Conservation (phyloP, 2,888 invertebrate genomes). For the Dolichopus griseipennis region DNA sequence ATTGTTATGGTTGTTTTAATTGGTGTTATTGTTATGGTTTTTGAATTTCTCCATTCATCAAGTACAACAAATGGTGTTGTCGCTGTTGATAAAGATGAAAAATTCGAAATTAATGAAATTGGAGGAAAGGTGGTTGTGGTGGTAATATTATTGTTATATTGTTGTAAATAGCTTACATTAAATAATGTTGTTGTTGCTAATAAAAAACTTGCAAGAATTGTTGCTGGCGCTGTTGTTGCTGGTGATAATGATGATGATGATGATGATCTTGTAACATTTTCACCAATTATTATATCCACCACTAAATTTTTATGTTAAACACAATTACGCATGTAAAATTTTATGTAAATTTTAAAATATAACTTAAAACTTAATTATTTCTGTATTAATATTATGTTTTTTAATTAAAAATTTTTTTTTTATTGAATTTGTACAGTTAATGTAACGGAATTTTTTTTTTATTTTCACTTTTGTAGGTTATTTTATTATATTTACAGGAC, state of each 20-base stretch:
- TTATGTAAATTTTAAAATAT: too few species aligned
- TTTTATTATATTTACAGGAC: too few species aligned
- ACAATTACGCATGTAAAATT: too few species aligned
- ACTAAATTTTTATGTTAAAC: neutral
- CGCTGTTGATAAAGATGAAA: slow-evolving; percentile 10
- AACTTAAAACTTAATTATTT: too few species aligned
- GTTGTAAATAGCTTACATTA: slow-evolving; percentile 18
- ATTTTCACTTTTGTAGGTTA: too few species aligned
- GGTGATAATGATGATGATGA: neutral
- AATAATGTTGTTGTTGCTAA: slow-evolving; percentile 23
- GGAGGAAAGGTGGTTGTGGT: slow-evolving; percentile 15
- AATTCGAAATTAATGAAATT: neutral
- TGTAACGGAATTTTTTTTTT: too few species aligned
- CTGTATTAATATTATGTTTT: neutral
- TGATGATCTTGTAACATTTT: slow-evolving; percentile 4
- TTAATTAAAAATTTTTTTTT: neutral
- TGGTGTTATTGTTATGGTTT: neutral
- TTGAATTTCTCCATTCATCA: neutral
- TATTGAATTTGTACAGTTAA: too few species aligned
- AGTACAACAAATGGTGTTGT: neutral
- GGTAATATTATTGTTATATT: neutral
- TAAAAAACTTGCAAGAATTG: slow-evolving; percentile 19
- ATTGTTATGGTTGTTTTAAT: neutral
- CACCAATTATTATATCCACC: neutral
- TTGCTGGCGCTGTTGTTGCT: neutral